Conservation (phyloP, 2,797 vertebrate species). For the Halcyon smyrnensis region DNA sequence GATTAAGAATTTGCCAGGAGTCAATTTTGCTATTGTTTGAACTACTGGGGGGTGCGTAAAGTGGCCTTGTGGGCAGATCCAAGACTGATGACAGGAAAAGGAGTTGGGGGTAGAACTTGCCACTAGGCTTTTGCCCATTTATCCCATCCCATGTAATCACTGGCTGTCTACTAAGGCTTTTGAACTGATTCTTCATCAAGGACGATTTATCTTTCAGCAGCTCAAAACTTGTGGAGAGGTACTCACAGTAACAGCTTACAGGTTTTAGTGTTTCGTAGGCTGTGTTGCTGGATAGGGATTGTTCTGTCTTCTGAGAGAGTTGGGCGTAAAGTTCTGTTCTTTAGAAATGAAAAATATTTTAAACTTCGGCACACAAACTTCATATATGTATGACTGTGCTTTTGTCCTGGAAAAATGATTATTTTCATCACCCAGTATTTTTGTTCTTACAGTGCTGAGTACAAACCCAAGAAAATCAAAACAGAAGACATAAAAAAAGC, state of each 20-base stretch:
- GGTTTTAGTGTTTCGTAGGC: neutral
- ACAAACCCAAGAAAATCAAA: constrained; percentile 93
- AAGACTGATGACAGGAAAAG: neutral
- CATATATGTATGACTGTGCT: neutral
- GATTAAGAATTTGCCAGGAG: neutral
- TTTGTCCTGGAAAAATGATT: neutral
- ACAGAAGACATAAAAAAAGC: constrained; percentile 91
- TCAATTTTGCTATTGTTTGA: neutral
- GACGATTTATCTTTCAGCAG: neutral
- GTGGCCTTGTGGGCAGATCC: neutral
- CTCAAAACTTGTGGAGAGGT: neutral
- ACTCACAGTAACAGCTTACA: neutral
- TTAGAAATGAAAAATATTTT: neutral
- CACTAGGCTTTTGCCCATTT: neutral
- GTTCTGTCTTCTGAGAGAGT: neutral
- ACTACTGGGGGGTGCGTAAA: neutral
- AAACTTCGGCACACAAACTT: neutral
- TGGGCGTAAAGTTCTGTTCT: neutral
- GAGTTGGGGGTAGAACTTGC: neutral
- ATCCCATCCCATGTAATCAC: neutral
- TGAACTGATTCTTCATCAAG: neutral
- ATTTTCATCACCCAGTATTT: constrained; percentile 43
- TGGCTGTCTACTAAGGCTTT: neutral
- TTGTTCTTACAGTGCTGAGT: constrained; percentile 83
- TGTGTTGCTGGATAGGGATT: neutral